Evolutionary conservation across 2,797 vertebrate genomes (phyloP).

Genomic region (Babyrousa celebensis): DNA sequence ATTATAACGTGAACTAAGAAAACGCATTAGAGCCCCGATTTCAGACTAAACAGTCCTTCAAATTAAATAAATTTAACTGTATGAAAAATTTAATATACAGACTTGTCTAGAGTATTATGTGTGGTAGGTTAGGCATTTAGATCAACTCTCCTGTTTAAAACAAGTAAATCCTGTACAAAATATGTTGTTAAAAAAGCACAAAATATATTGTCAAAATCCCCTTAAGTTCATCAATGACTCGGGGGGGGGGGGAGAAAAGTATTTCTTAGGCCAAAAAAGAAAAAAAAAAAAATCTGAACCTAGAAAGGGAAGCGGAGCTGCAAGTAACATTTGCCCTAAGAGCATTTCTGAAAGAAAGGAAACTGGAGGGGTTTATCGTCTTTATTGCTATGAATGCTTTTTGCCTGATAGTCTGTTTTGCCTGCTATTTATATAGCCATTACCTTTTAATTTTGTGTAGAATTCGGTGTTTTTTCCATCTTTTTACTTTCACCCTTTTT

Average conservation of each 20-base stretch:
- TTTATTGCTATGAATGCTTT: conserved; percentile 16
- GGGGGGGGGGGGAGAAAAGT: no score
- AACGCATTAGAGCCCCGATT: conserved; percentile 38
- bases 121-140: not conserved
- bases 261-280: not conserved
- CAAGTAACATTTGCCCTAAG: not conserved
- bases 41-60: conserved; percentile 64
- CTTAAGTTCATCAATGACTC: not conserved
- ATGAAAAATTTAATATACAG: conserved; percentile 41
- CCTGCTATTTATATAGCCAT: not conserved
- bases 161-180: conserved; percentile 19
- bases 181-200: not conserved
- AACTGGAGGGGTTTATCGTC: not conserved
- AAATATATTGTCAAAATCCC: not conserved
- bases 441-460: conserved; percentile 8
- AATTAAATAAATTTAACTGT: conserved; percentile 52
- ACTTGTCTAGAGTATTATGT: conserved; percentile 19
- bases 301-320: not conserved
- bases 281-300: not conserved
- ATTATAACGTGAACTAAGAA: conserved; percentile 26
- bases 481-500: conserved; percentile 21
- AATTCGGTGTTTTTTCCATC: not conserved
- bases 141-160: conserved; percentile 16
- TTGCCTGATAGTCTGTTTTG: not conserved
- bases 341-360: conserved; percentile 29